Evolutionary conservation across 2,113 vertebrate genomes (phyloP).

Genomic region (Centropristis striata): DNA sequence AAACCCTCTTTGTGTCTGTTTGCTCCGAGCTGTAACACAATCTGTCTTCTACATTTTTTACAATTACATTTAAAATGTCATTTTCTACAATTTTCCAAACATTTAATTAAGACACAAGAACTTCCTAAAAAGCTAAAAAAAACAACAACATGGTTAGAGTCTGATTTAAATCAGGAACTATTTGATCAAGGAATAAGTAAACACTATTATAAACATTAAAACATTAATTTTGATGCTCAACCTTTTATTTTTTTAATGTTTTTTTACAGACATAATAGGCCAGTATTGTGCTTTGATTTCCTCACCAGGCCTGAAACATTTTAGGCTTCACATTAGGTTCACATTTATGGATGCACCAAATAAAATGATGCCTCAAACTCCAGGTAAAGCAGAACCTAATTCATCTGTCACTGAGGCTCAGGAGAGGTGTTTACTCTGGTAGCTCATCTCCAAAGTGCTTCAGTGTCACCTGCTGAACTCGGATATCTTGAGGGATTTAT

Average conservation of each 20-base stretch:
- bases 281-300: not conserved
- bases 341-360: no score
- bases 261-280: no score
- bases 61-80: not conserved
- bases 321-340: not conserved
- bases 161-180: not conserved
- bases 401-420: not conserved
- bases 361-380: not conserved
- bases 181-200: not conserved
- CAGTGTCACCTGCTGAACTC: not conserved
- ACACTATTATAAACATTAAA: no score
- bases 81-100: no score
- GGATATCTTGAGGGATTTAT: not conserved
- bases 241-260: no score
- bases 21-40: slow-evolving; percentile 2
- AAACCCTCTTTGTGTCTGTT: slow-evolving; percentile 30
- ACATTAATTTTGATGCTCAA: not conserved
- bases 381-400: not conserved
- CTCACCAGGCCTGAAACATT: not conserved
- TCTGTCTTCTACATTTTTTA: slow-evolving; percentile 2
- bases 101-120: no score
- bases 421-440: not conserved
- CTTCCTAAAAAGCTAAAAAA: no score
- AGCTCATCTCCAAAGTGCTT: not conserved
- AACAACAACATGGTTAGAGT: no score